Conservation (phyloP, 1,140 invertebrate species). For the Macrostomum lignano region DNA sequence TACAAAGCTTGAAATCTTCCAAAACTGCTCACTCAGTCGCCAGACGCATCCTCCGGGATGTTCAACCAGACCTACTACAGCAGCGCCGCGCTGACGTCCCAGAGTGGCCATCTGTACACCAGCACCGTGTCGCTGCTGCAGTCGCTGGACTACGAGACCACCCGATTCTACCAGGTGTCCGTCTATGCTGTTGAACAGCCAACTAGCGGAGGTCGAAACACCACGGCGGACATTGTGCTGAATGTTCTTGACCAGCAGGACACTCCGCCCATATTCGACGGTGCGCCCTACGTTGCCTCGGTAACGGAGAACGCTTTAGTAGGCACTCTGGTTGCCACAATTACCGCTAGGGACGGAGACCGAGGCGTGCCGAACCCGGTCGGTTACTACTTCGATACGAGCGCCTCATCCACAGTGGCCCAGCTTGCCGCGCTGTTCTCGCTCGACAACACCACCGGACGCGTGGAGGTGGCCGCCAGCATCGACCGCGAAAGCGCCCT, state of each 20-base stretch:
- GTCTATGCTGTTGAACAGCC: conserved; percentile 30
- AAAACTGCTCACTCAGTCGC: too few relatives aligned
- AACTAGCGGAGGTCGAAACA: conserved; percentile 31
- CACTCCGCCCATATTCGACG: conserved; percentile 45
- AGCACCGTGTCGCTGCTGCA: conserved; percentile 36
- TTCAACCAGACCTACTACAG: too few relatives aligned
- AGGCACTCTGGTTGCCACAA: too few relatives aligned
- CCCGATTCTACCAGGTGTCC: conserved; percentile 39
- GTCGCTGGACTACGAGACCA: conserved; percentile 41
- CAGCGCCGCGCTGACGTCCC: too few relatives aligned
- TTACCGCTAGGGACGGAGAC: too few relatives aligned
- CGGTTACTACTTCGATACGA: conserved; percentile 5
- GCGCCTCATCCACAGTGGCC: neutral
- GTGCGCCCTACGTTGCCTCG: too few relatives aligned
- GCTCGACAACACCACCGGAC: conserved; percentile 1
- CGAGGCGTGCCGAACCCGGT: conserved; percentile 12
- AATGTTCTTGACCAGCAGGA: conserved; percentile 48
- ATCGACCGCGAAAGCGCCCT: conserved; percentile 42
- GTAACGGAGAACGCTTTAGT: too few relatives aligned
- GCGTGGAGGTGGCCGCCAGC: too few relatives aligned
- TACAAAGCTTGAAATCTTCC: too few relatives aligned
- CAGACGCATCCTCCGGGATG: too few relatives aligned
- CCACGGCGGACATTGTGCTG: conserved; percentile 39
- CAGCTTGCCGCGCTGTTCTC: conserved; percentile 1
- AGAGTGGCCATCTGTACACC: neutral